Percentiles rank a stretch among this genome's conserved stretches.
These are phyloP conservation scores for Erythrocercus mccallii DNA, from an alignment of 2,113 vertebrate species.

Conservation along the genomic window DNA sequence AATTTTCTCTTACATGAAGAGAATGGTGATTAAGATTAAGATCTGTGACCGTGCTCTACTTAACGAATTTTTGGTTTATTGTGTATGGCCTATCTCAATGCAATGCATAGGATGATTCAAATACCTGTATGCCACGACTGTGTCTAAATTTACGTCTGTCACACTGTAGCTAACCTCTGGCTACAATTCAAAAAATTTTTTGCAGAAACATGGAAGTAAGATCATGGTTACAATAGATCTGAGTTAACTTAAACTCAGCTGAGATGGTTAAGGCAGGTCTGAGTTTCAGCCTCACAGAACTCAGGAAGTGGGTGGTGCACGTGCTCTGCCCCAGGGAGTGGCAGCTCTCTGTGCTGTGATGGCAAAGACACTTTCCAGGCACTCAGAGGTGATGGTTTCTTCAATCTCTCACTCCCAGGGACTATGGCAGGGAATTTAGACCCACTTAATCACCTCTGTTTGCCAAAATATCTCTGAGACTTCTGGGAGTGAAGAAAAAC, in stretches of 20 bases:
- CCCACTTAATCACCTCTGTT: neutral
- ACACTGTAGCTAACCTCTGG: neutral
- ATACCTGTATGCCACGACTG: neutral
- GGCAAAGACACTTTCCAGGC: neutral
- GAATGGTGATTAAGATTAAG: neutral
- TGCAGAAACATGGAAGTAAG: neutral
- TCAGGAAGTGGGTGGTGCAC: neutral
- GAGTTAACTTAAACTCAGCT: neutral
- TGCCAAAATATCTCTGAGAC: neutral
- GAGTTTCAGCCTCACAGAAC: neutral
- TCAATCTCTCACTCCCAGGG: neutral
- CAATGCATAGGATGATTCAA: neutral
- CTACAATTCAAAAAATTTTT: neutral
- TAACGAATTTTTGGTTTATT: neutral
- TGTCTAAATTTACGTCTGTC: neutral
- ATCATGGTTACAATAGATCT: neutral
- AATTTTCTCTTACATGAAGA: neutral
- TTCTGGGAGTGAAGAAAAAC: neutral
- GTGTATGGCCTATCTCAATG: neutral
- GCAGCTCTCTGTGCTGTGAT: neutral
- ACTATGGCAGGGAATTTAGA: neutral
- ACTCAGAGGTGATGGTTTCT: neutral
- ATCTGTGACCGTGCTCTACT: neutral
- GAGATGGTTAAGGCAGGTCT: neutral
- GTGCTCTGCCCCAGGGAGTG: rapidly evolving